Evolutionary conservation across 37 sponge, comb jelly and placozoan genomes (phyloP).

Genomic region (Agelas oroides): DNA sequence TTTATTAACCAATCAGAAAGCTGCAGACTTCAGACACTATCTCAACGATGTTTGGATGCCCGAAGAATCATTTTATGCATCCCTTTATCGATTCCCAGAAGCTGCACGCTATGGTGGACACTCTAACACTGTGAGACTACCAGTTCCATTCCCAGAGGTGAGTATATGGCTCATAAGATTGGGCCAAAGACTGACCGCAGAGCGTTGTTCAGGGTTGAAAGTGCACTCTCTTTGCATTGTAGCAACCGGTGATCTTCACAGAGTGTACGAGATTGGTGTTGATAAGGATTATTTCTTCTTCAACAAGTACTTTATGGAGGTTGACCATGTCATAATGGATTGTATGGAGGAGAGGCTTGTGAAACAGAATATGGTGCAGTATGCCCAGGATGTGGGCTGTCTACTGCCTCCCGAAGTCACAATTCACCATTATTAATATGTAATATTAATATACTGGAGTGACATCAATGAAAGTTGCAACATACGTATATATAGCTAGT

Average conservation of each 20-base stretch:
- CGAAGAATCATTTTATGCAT: constrained; percentile 15
- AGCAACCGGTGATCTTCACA: neutral
- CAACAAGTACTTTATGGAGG: constrained; percentile 58
- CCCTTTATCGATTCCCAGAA: neutral
- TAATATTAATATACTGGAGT: no score
- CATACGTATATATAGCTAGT: no score
- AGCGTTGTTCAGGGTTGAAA: neutral
- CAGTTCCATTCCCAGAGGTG: neutral
- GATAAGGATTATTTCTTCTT: neutral
- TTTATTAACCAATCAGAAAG: constrained; percentile 4
- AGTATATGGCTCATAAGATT: neutral
- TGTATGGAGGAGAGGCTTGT: constrained; percentile 49
- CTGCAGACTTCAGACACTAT: constrained; percentile 10
- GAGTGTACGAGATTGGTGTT: neutral
- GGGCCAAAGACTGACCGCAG: neutral
- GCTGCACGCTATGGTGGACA: neutral
- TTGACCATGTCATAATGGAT: constrained; percentile 52
- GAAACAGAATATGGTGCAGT: constrained; percentile 21
- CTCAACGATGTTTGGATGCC: constrained; percentile 17
- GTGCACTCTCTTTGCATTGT: constrained; percentile 8
- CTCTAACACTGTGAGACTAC: neutral
- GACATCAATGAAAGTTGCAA: no score
- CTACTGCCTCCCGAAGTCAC: no score
- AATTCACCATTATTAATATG: no score
- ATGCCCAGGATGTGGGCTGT: neutral